Evolutionary conservation across 2,113 vertebrate species (phyloP).

Genomic region (Poeciliopsis prolifica): DNA sequence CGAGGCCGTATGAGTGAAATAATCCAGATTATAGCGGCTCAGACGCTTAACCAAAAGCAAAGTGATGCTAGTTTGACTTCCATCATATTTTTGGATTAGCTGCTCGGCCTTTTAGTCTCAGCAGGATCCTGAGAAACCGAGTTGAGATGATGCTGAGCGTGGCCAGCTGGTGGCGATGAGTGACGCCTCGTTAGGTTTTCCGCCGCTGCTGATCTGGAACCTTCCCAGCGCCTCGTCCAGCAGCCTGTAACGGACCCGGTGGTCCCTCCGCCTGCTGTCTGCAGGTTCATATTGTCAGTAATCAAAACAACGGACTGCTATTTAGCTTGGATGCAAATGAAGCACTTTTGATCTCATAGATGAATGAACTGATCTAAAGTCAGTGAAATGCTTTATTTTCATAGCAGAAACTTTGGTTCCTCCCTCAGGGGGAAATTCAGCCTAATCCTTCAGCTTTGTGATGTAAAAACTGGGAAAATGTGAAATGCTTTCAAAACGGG

Average conservation of each 20-base stretch:
- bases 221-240: too few species aligned
- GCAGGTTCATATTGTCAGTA: not conserved
- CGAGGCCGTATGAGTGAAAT: too few species aligned
- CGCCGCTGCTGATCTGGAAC: too few species aligned
- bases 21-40: too few species aligned
- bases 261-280: not conserved
- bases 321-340: not conserved
- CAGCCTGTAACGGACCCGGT: not conserved
- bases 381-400: slow-evolving; percentile 2
- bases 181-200: too few species aligned
- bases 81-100: too few species aligned
- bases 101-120: too few species aligned
- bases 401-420: slow-evolving; percentile 23
- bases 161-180: too few species aligned
- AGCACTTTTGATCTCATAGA: not conserved
- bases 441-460: slow-evolving; percentile 61
- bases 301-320: not conserved
- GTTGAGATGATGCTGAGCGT: too few species aligned
- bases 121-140: too few species aligned
- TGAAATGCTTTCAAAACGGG: slow-evolving; percentile 36
- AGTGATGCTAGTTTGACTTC: too few species aligned
- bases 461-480: slow-evolving; percentile 69
- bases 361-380: not conserved
- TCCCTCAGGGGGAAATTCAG: slow-evolving; percentile 14
- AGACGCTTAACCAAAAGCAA: too few species aligned